phyloP scores from a whole-genome alignment of 2,113 vertebrate genomes.

The Tauraco erythrolophus region DNA sequence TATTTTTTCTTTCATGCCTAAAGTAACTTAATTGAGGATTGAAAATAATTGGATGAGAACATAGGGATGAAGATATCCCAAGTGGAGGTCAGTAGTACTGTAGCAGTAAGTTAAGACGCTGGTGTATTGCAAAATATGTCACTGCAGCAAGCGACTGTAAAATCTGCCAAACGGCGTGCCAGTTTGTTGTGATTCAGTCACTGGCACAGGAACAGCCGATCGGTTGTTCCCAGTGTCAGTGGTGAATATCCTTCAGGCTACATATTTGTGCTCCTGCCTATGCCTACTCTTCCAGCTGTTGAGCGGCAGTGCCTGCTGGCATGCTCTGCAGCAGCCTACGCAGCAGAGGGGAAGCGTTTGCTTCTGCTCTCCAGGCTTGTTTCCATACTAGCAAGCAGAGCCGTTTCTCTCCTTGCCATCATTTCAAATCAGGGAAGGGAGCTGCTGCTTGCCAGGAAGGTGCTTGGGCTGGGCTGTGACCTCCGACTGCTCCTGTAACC shows the following conservation, averaged over 20 bases:
- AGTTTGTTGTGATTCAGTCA: background rate
- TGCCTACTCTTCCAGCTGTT: background rate
- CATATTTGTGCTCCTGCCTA: fast-evolving
- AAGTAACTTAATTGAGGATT: background rate
- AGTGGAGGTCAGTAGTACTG: background rate
- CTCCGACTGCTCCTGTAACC: background rate
- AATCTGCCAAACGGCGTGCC: background rate
- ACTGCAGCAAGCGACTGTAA: background rate
- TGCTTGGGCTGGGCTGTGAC: fast-evolving
- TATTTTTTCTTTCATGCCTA: background rate
- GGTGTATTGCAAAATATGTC: background rate
- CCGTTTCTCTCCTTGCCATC: background rate
- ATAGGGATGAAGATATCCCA: background rate
- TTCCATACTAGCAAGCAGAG: background rate
- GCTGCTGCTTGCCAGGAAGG: background rate
- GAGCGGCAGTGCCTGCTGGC: background rate
- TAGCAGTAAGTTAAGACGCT: background rate
- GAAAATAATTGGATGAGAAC: background rate
- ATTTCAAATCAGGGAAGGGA: background rate
- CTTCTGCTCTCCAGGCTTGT: background rate
- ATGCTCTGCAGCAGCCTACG: fast-evolving
- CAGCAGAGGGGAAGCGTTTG: fast-evolving
- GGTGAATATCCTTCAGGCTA: background rate
- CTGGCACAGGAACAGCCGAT: fast-evolving
- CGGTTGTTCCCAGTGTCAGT: background rate